Percentiles rank a stretch among this genome's conserved stretches.
These are phyloP conservation scores for Bombus waltoni DNA, from an alignment of 1,140 invertebrate genomes.

Conservation along the genomic window DNA sequence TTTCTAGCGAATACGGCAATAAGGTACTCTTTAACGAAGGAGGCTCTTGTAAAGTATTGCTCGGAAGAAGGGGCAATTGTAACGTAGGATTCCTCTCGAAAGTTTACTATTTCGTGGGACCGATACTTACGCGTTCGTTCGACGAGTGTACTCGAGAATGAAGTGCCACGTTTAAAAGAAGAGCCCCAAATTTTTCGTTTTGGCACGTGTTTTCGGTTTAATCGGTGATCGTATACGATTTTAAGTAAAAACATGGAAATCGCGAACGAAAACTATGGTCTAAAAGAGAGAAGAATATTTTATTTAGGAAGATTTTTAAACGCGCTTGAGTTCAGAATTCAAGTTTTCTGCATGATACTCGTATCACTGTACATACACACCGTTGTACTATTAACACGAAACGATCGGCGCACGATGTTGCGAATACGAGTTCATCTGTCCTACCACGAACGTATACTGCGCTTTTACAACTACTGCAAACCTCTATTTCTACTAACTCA, in stretches of 20 bases:
- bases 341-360: constrained; percentile 55
- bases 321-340: neutral
- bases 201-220: neutral
- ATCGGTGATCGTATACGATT: neutral
- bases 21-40: constrained; percentile 55
- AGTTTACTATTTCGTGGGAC: constrained; percentile 26
- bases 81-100: constrained; percentile 41
- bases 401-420: constrained; percentile 30
- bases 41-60: constrained; percentile 47
- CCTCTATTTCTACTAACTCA: constrained; percentile 62
- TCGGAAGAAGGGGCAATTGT: neutral
- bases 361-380: constrained; percentile 57
- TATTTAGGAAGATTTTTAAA: neutral
- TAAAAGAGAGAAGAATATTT: neutral
- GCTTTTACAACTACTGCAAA: constrained; percentile 66
- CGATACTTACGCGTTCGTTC: constrained; percentile 30
- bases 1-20: constrained; percentile 44
- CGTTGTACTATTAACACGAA: constrained; percentile 48
- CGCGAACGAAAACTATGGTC: too few relatives aligned
- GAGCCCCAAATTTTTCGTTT: neutral
- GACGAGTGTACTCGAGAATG: constrained; percentile 4
- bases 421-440: constrained; percentile 47
- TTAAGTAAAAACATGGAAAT: too few relatives aligned
- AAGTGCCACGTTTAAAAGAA: neutral
- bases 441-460: constrained; percentile 56